These are phyloP conservation scores for Riparia riparia DNA, from an alignment of 2,113 vertebrate species.

Conservation along the genomic window DNA sequence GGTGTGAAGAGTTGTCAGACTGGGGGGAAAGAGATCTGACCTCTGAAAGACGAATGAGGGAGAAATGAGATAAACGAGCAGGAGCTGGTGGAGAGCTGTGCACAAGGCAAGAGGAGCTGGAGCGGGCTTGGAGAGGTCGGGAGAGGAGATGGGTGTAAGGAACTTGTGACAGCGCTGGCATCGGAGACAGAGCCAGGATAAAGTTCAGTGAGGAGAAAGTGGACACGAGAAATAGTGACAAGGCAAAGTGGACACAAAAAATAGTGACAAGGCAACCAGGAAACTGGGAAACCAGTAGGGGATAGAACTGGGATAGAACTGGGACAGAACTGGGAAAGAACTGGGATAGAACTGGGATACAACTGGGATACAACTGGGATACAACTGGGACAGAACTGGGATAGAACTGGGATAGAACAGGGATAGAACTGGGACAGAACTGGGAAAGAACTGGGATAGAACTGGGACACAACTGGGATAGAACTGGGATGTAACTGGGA, in stretches of 20 bases:
- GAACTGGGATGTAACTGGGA: too few species aligned
- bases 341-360: too few species aligned
- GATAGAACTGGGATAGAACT: too few species aligned
- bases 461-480: too few species aligned
- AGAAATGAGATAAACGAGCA: not conserved
- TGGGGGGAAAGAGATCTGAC: not conserved
- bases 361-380: too few species aligned
- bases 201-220: not conserved
- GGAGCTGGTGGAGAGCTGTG: not conserved
- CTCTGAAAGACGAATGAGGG: not conserved
- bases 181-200: not conserved
- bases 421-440: too few species aligned
- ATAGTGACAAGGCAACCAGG: not conserved
- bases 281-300: not conserved
- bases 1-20: not conserved
- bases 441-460: too few species aligned
- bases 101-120: not conserved
- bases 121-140: not conserved
- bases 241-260: not conserved
- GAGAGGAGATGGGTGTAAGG: not conserved
- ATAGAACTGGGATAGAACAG: too few species aligned
- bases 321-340: too few species aligned
- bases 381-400: too few species aligned
- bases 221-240: not conserved
- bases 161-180: rapidly evolving